Evolutionary conservation across 2,113 vertebrate species (phyloP).

Genomic region (Brienomyrus brachyistius): DNA sequence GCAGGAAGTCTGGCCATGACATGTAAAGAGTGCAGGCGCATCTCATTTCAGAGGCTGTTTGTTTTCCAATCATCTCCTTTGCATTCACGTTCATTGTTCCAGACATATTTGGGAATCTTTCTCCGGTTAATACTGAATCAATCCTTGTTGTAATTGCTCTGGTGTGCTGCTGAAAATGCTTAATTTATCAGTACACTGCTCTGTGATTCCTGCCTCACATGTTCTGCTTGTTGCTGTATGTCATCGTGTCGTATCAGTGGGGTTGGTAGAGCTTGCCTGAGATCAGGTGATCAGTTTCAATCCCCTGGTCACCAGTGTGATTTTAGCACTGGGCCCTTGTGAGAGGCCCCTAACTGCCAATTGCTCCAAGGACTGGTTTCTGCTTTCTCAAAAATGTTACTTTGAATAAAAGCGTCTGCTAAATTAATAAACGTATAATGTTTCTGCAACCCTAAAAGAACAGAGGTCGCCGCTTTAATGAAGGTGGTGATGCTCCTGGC

Average conservation of each 20-base stretch:
- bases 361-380: not conserved
- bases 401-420: not conserved
- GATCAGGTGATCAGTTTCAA: not conserved
- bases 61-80: not conserved
- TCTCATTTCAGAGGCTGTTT: not conserved
- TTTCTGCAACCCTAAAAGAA: not conserved
- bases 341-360: not conserved
- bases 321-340: not conserved
- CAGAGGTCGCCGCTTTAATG: not conserved
- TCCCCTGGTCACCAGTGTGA: not conserved
- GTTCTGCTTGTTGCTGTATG: not conserved
- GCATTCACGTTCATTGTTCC: not conserved
- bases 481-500: not conserved
- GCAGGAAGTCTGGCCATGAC: not conserved
- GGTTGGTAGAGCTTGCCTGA: not conserved
- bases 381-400: not conserved
- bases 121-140: not conserved
- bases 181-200: not conserved
- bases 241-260: not conserved
- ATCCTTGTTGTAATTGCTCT: not conserved
- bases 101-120: not conserved
- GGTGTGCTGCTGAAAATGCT: not conserved
- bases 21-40: not conserved
- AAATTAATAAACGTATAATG: not conserved
- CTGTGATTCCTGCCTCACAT: not conserved